These are phyloP conservation scores for Emydocephalus ijimae DNA, from an alignment of 2,113 vertebrate species.

Conservation along the genomic window DNA sequence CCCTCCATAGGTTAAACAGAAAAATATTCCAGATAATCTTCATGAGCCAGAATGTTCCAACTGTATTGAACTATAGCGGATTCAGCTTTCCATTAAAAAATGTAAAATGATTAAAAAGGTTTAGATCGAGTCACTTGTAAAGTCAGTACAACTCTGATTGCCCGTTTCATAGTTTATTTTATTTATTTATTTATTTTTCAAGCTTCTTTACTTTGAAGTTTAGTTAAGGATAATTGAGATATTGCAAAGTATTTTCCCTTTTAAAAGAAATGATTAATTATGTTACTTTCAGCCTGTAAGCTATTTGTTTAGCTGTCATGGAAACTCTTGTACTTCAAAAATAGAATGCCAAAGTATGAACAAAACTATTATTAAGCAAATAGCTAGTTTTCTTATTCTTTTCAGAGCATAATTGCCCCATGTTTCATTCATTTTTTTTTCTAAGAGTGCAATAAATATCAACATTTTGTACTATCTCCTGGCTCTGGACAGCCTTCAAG, in stretches of 20 bases:
- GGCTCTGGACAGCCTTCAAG: not conserved
- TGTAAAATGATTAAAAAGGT: not conserved
- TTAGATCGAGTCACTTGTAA: not conserved
- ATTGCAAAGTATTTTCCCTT: not conserved
- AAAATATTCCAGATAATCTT: not conserved
- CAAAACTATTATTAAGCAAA: not conserved
- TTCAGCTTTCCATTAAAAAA: not conserved
- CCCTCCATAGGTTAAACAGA: not conserved
- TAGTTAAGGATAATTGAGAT: not conserved
- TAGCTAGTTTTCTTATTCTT: not conserved
- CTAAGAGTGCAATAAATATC: not conserved
- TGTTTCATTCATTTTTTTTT: not conserved
- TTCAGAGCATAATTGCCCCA: not conserved
- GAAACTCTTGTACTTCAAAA: not conserved
- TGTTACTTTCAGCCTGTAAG: not conserved
- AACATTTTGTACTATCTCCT: not conserved
- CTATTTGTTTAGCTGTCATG: not conserved
- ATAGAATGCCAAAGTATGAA: not conserved
- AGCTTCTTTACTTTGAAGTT: not conserved
- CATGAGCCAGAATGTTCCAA: not conserved
- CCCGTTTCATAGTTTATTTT: not conserved
- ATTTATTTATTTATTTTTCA: not conserved
- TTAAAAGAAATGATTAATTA: constrained; percentile 3
- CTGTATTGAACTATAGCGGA: not conserved
- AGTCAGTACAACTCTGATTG: not conserved